Evolutionary conservation across 2,797 vertebrate genomes (phyloP).

Genomic region (Ataeniobius toweri): DNA sequence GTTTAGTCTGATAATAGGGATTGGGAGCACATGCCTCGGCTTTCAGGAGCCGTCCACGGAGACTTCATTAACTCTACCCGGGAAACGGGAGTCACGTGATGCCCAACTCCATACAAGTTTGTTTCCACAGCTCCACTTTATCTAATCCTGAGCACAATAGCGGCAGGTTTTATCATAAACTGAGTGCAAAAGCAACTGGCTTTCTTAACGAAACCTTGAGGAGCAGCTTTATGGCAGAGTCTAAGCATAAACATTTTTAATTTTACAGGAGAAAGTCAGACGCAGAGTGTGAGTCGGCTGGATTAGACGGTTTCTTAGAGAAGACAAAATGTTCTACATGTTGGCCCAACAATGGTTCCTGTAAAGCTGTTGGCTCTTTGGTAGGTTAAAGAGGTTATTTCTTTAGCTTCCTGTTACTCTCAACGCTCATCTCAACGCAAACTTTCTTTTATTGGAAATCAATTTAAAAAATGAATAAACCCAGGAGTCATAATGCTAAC

Average conservation of each 20-base stretch:
- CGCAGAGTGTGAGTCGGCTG: background rate
- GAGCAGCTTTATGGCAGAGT: background rate
- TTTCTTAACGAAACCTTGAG: background rate
- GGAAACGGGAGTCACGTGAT: slow-evolving; percentile 41
- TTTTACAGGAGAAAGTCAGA: background rate
- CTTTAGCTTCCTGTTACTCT: background rate
- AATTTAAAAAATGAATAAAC: background rate
- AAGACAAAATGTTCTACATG: background rate
- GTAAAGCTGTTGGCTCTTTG: background rate
- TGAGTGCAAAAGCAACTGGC: slow-evolving; percentile 1
- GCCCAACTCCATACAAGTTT: slow-evolving; percentile 24
- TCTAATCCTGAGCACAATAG: slow-evolving; percentile 39
- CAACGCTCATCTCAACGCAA: no score
- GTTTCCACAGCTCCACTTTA: background rate
- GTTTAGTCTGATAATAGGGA: slow-evolving; percentile 68
- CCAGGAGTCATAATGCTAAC: background rate
- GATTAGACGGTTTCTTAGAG: background rate
- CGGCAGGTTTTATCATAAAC: slow-evolving; percentile 23
- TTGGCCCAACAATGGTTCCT: background rate
- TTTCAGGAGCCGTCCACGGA: slow-evolving; percentile 39
- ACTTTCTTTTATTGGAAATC: no score
- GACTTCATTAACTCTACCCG: slow-evolving; percentile 65
- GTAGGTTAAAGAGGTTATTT: background rate
- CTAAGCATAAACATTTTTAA: background rate
- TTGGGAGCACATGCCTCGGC: slow-evolving; percentile 48